phyloP scores from a whole-genome alignment of 2,797 vertebrate genomes.

The Parambassis ranga region DNA sequence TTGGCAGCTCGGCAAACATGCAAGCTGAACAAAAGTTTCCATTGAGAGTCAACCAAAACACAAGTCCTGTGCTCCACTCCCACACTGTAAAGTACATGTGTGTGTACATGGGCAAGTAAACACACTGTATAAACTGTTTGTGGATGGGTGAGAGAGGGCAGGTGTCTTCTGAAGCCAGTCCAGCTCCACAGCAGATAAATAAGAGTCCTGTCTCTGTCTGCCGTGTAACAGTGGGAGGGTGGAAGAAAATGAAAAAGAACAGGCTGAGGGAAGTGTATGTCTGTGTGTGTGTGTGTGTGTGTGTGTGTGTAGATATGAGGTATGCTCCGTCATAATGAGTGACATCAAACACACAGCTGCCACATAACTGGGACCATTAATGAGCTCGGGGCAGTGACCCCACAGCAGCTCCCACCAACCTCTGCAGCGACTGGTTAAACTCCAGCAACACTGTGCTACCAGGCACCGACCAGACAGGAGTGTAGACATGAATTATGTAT shows the following conservation, averaged over 20 bases:
- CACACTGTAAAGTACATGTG: conserved; percentile 17
- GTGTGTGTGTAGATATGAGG: conserved; percentile 28
- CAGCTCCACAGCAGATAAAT: conserved; percentile 1
- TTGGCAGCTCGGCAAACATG: conserved; percentile 58
- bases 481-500: neutral
- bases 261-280: conserved; percentile 1
- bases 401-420: conserved; percentile 58
- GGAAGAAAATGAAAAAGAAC: conserved; percentile 28
- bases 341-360: conserved; percentile 77
- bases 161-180: conserved; percentile 21
- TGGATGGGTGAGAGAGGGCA: conserved; percentile 15
- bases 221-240: conserved; percentile 23
- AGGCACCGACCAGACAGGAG: conserved; percentile 13
- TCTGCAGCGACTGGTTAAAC: conserved; percentile 66
- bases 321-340: conserved; percentile 55
- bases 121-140: conserved; percentile 17
- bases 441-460: conserved; percentile 40
- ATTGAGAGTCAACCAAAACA: conserved; percentile 67
- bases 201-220: conserved; percentile 14
- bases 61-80: conserved; percentile 48
- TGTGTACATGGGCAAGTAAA: conserved; percentile 19
- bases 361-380: conserved; percentile 72
- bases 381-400: conserved; percentile 69
- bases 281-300: neutral
- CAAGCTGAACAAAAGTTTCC: conserved; percentile 75